phyloP scores from a whole-genome alignment of 2,888 invertebrate genomes.

The Megaustenia siamemsis region DNA sequence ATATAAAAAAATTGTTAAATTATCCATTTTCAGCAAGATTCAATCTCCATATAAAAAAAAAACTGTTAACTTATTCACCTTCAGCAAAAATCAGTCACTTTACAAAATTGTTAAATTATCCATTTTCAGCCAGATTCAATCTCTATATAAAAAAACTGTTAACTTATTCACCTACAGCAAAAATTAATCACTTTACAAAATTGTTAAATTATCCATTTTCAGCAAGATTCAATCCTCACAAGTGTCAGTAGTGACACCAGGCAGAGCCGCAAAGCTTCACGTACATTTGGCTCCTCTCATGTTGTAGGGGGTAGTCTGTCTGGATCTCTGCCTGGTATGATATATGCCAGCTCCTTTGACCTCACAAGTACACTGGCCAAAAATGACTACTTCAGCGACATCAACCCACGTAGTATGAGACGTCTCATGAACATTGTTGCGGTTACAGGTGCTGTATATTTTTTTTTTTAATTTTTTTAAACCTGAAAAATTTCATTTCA shows the following conservation, averaged over 20 bases:
- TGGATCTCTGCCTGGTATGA: slow-evolving; percentile 58
- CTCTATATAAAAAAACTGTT: background rate
- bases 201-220: slow-evolving; percentile 21
- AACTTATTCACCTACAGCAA: background rate
- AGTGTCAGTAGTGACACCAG: slow-evolving; percentile 51
- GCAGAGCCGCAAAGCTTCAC: slow-evolving; percentile 30
- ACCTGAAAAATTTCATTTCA: too few relatives aligned
- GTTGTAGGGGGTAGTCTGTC: slow-evolving; percentile 51
- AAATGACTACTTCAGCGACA: slow-evolving; percentile 99
- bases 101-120: too few relatives aligned
- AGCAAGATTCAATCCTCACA: slow-evolving; percentile 56
- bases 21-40: too few relatives aligned
- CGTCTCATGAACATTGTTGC: slow-evolving; percentile 98
- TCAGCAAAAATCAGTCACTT: too few relatives aligned
- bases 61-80: background rate
- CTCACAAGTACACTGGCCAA: slow-evolving; percentile 85
- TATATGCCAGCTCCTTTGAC: slow-evolving; percentile 73
- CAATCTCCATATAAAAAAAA: background rate
- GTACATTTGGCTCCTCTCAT: slow-evolving; percentile 35
- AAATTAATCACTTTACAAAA: too few relatives aligned
- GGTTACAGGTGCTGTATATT: slow-evolving; percentile 87
- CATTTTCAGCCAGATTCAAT: too few relatives aligned
- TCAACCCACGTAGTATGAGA: slow-evolving; percentile 97
- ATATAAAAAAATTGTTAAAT: too few relatives aligned
- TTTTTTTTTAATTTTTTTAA: background rate